phyloP scores from a whole-genome alignment of 2,888 invertebrate species.

The Dicyrtoma fusca region DNA sequence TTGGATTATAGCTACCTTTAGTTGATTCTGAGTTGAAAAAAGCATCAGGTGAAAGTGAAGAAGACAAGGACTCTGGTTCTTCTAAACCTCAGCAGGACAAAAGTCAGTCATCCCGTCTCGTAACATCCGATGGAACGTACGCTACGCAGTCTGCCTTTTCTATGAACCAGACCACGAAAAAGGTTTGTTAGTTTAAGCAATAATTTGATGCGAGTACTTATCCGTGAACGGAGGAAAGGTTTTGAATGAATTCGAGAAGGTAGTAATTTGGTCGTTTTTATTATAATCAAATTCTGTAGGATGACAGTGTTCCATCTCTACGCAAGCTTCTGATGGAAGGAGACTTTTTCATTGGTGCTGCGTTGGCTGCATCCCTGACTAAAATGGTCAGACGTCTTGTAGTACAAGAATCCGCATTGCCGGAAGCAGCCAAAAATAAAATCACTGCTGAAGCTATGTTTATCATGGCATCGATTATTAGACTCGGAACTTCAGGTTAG shows the following conservation, averaged over 20 bases:
- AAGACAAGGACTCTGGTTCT: conserved; percentile 61
- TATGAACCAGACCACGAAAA: conserved; percentile 60
- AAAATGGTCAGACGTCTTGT: conserved; percentile 78
- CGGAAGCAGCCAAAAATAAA: conserved; percentile 63
- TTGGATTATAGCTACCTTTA: conserved; percentile 63
- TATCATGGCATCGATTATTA: conserved; percentile 81
- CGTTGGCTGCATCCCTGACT: conserved; percentile 85
- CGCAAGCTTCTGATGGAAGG: conserved; percentile 89
- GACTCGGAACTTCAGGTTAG: conserved; percentile 75
- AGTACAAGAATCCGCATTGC: conserved; percentile 57
- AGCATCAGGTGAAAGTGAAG: conserved; percentile 70
- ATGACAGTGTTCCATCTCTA: conserved; percentile 75
- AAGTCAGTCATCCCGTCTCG: conserved; percentile 62
- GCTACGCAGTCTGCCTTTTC: conserved; percentile 98
- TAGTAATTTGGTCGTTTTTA: background rate
- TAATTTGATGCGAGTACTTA: background rate
- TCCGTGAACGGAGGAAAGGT: background rate
- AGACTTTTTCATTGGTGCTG: conserved; percentile 94
- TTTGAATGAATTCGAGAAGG: background rate
- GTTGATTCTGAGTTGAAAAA: conserved; percentile 69
- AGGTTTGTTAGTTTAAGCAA: conserved; percentile 35
- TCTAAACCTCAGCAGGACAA: conserved; percentile 32
- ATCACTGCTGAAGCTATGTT: conserved; percentile 83
- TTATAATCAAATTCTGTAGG: conserved; percentile 30
- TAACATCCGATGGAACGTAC: conserved; percentile 99